Base-by-base conservation (phyloP, 2,888 invertebrate genomes). In the Lamellibrachia columna region DNA sequence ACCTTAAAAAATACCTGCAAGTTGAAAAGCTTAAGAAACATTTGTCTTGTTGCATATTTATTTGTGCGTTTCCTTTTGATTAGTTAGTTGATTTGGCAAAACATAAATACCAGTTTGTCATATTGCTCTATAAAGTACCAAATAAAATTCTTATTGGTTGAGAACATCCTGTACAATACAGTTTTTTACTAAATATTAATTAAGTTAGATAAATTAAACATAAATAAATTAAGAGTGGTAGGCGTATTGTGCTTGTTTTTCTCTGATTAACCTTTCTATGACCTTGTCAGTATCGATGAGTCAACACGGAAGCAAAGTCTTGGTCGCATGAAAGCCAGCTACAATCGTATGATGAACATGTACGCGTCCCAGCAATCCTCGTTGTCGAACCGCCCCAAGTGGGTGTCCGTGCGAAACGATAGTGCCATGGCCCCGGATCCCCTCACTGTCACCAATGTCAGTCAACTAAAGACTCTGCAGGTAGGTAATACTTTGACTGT, bases 371-470 rank as follows among this genome's bases (percentile, higher is more conserved):
- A 93, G 52, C 93, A 93, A 75, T 28, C 75, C 15, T 11, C 28
- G 75, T 92, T 93, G 8, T 52, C 92, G 4, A 92, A 91, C 28
- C 91, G 92, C 40, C 94, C 93, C 28, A 93, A 92, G 15, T 95
- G 95, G 95, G 93, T 92, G 52, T 15, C 75, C 52, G 52, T 93
- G 15, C 92, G 92, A 28, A 94, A 93, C 0, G 58, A 91, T 11
- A 95, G 95, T 94, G 95, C 95, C 15, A 94, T 94, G 90, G 95
- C 96, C 53, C 96, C 96, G 15, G 94, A 95, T 93, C 95, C 96
- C 8, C 94, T 96, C 53, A 96, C 96, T 40, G 95, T 96, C n/a
- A 96, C 96, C 28, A 96, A 96, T 94, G 95, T 96, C 92, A 96
- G 96, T 93, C 96, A 96, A 93, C 96, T 96, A 22, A 93, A 94